These are phyloP conservation scores for Drosophila kokeensis DNA, from an alignment of 2,888 invertebrate species.

Conservation along the genomic window DNA sequence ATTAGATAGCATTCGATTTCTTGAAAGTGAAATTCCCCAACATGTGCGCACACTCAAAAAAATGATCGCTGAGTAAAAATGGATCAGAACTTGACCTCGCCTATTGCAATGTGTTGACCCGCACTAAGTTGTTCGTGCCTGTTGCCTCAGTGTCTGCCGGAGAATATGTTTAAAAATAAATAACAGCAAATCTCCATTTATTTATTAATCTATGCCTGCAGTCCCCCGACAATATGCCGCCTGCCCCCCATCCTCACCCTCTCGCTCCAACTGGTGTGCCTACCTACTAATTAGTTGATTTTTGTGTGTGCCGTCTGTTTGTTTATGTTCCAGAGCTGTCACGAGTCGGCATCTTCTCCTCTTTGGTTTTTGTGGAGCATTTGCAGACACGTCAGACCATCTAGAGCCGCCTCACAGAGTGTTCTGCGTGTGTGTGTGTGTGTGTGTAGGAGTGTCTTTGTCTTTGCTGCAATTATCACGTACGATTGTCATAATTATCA, in stretches of 20 bases:
- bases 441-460: constrained; percentile 52
- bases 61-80: constrained; percentile 48
- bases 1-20: too few species aligned
- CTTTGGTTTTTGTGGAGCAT: constrained; percentile 43
- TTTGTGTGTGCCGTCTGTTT: constrained; percentile 59
- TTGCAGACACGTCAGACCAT: constrained; percentile 43
- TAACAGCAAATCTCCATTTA: constrained; percentile 71
- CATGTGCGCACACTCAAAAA: constrained; percentile 25
- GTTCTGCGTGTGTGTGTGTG: constrained; percentile 7
- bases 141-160: constrained; percentile 48
- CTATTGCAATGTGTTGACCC: constrained; percentile 70
- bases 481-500: constrained; percentile 84
- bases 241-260: constrained; percentile 4
- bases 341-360: constrained; percentile 47
- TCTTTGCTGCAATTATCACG: constrained; percentile 82
- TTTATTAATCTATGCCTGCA: constrained; percentile 66
- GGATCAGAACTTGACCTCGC: constrained; percentile 77
- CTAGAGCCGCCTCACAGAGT: constrained; percentile 7
- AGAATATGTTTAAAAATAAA: constrained; percentile 77
- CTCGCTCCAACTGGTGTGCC: constrained; percentile 5
- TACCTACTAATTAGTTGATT: constrained; percentile 68
- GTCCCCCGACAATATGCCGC: constrained; percentile 7
- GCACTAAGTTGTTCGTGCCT: constrained; percentile 53
- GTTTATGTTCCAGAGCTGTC: constrained; percentile 72
- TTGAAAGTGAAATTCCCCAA: constrained; percentile 21